Evolutionary conservation across 1,140 invertebrate genomes (phyloP).

Genomic region (Mya arenaria): DNA sequence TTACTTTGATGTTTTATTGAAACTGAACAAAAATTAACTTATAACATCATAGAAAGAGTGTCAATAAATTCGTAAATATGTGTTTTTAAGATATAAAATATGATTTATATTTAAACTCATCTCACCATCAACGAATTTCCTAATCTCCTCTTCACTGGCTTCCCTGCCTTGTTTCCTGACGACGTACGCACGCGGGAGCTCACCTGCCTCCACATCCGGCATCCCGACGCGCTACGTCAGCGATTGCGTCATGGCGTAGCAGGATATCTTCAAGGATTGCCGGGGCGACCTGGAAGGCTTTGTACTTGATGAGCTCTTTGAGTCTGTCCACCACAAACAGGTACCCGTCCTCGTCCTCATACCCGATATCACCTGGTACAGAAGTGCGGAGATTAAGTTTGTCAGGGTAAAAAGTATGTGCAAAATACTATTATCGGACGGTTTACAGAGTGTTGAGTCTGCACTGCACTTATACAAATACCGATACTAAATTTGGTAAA

Average conservation of each 20-base stretch:
- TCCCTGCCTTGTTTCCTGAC: constrained; percentile 83
- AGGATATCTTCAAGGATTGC: constrained; percentile 93
- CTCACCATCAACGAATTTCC: constrained; percentile 58
- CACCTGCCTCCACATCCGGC: constrained; percentile 87
- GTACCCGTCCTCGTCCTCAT: constrained; percentile 75
- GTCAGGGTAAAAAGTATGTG: no score
- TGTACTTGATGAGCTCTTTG: constrained; percentile 96
- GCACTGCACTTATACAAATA: no score
- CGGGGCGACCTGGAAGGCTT: constrained; percentile 93
- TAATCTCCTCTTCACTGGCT: constrained; percentile 44
- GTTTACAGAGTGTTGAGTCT: no score
- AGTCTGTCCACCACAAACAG: constrained; percentile 88
- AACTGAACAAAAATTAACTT: no score
- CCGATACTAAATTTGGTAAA: no score
- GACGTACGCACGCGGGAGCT: constrained; percentile 90
- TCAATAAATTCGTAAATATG: no score
- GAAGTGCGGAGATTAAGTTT: no score
- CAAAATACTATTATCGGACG: no score
- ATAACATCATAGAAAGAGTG: no score
- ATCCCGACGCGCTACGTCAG: constrained; percentile 90
- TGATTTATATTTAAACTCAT: no score
- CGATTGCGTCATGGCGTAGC: constrained; percentile 87
- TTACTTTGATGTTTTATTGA: no score
- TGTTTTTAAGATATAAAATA: no score
- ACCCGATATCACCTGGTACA: constrained; percentile 66